Conservation (phyloP, 2,888 invertebrate species). For the Diarsia dahlii region DNA sequence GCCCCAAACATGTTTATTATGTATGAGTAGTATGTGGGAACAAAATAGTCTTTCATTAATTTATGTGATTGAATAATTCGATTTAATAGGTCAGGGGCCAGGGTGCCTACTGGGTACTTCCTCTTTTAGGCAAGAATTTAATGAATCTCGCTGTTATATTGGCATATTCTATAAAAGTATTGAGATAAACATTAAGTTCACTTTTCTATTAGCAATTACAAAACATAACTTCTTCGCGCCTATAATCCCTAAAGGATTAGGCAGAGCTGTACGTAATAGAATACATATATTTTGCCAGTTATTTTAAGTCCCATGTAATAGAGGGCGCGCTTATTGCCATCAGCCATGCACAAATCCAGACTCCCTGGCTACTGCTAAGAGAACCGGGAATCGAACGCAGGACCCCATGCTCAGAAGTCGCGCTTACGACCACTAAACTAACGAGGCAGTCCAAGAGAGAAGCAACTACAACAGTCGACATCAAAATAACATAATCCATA, state of each 20-base stretch:
- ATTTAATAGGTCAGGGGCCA: slow-evolving; percentile 21
- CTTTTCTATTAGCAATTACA: background rate
- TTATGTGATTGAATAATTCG: slow-evolving; percentile 56
- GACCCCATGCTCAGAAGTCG: too few species aligned
- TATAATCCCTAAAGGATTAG: too few species aligned
- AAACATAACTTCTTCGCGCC: background rate
- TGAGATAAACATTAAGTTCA: background rate
- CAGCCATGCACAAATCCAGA: too few species aligned
- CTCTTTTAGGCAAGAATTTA: background rate
- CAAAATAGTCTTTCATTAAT: slow-evolving; percentile 29
- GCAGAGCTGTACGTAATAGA: too few species aligned
- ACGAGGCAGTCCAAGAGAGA: too few species aligned
- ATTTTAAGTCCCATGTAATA: too few species aligned
- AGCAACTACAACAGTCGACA: background rate
- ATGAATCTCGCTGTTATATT: background rate
- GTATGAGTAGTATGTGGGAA: slow-evolving; percentile 35
- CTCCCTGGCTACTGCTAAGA: too few species aligned
- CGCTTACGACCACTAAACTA: too few species aligned
- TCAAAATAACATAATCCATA: background rate
- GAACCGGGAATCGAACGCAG: too few species aligned
- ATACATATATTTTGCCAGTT: too few species aligned
- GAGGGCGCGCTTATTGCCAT: too few species aligned
- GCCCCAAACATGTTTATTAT: slow-evolving; percentile 32
- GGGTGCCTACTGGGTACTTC: slow-evolving; percentile 24
- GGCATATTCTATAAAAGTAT: background rate